Percentiles rank a stretch among this genome's conserved stretches.
These are phyloP conservation scores for Parotocinclus haroldoi DNA, from an alignment of 2,797 vertebrate genomes.

Conservation along the genomic window DNA sequence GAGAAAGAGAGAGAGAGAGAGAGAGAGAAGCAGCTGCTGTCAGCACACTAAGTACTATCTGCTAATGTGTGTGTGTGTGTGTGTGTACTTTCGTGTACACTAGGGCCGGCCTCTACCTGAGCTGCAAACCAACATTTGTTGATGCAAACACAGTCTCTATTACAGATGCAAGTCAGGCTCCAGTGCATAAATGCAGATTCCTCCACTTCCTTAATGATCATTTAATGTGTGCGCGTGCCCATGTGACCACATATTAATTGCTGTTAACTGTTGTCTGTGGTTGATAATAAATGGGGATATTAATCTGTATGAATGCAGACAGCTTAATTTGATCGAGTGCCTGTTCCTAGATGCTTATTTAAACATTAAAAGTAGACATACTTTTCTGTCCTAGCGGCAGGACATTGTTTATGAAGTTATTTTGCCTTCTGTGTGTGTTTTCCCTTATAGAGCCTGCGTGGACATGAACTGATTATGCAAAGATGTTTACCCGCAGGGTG, in stretches of 20 bases:
- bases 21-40: slow-evolving; percentile 77
- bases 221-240: not conserved
- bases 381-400: too few species aligned
- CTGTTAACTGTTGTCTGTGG: too few species aligned
- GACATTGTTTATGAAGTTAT: not conserved
- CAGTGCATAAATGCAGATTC: slow-evolving; percentile 11
- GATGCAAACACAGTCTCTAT: slow-evolving; percentile 17
- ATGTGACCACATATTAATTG: too few species aligned
- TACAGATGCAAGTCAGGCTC: slow-evolving; percentile 8
- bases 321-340: too few species aligned
- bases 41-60: slow-evolving; percentile 62
- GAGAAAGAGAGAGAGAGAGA: slow-evolving; percentile 43
- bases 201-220: slow-evolving; percentile 39
- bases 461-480: slow-evolving; percentile 9
- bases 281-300: too few species aligned
- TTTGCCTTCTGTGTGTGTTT: too few species aligned
- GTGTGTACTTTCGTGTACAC: slow-evolving; percentile 2
- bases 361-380: too few species aligned
- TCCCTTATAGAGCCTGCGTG: not conserved
- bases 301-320: too few species aligned
- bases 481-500: slow-evolving; percentile 21
- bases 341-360: too few species aligned
- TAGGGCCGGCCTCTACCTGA: slow-evolving; percentile 32
- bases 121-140: slow-evolving; percentile 61
- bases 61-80: slow-evolving; percentile 3